These are phyloP conservation scores for Cossypha heuglini DNA, from an alignment of 2,797 vertebrate genomes.

Conservation along the genomic window DNA sequence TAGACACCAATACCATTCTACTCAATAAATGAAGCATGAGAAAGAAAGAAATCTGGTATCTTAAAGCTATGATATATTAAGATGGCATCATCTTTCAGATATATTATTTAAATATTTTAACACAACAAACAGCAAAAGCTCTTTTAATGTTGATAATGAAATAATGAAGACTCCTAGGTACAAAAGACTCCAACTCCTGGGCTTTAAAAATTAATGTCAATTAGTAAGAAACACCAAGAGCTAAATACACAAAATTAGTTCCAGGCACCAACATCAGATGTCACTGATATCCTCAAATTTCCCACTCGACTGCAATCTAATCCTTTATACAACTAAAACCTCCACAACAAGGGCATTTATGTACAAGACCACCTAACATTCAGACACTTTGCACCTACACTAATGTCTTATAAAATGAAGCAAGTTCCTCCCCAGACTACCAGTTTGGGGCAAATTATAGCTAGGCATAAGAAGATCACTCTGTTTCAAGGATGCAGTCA, in stretches of 20 bases:
- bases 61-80: neutral
- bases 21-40: neutral
- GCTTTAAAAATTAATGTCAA: neutral
- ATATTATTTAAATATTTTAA: neutral
- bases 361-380: neutral
- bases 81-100: neutral
- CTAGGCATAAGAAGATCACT: neutral
- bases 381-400: neutral
- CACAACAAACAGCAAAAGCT: neutral
- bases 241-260: slow-evolving; percentile 16
- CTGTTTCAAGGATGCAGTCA: neutral
- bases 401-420: neutral
- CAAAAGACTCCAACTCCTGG: neutral
- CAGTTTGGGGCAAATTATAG: neutral
- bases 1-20: neutral
- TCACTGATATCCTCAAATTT: neutral
- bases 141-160: neutral
- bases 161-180: neutral
- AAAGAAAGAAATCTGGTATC: neutral
- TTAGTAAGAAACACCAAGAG: neutral
- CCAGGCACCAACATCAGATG: neutral
- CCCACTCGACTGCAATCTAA: neutral
- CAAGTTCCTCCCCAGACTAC: neutral
- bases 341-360: neutral
- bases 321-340: neutral